Base-by-base conservation (phyloP, 2,888 invertebrate genomes). In the Ypsolopha scabrella region DNA sequence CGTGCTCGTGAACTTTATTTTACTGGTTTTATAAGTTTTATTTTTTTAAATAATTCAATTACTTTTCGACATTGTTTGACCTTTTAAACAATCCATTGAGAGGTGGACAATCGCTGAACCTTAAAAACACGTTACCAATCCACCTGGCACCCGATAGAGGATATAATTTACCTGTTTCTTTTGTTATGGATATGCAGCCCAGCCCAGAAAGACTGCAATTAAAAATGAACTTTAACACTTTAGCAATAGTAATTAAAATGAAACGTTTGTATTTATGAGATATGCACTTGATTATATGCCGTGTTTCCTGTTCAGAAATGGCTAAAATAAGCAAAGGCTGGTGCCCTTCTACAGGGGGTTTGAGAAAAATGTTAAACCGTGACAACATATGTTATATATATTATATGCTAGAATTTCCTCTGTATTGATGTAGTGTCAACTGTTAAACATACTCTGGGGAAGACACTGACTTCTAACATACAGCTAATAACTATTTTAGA, bases 131-230 rank as follows among this genome's bases (percentile, higher is more conserved):
- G 57, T 56, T 53, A 54, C 43, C 44, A 43, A 14, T 51, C 41
- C 58, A 59, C 55, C 56, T 56, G 54, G 52, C 56, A 54, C 46
- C 57, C 56, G 54, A 57, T 58, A 56, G 53, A 55, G n/a, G n/a
- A n/a, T n/a, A n/a, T n/a, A n/a, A 41, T 44, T 53, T 51, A 56
- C 53, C 52, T 24, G 2, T 24, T 24, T 24, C 24, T 24, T 24
- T 54, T 55, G 53, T 54, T 49, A 53, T 57, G 54, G 55, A 53
- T 39, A 52, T 54, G 45, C 46, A 51, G 35, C 35, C 34, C 41
- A 35, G 46, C 47, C 38, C 52, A 44, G 24, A 24, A 24, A 24
- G 24, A 24, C 24, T 7, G 43, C 8, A 39, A 9, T 9, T 11
- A 39, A 39, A 39, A 39, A 10, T 11, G 39, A 11, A 39, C 39